Conservation (phyloP, 2,113 vertebrate genomes). For the Trematomus loennbergii region DNA sequence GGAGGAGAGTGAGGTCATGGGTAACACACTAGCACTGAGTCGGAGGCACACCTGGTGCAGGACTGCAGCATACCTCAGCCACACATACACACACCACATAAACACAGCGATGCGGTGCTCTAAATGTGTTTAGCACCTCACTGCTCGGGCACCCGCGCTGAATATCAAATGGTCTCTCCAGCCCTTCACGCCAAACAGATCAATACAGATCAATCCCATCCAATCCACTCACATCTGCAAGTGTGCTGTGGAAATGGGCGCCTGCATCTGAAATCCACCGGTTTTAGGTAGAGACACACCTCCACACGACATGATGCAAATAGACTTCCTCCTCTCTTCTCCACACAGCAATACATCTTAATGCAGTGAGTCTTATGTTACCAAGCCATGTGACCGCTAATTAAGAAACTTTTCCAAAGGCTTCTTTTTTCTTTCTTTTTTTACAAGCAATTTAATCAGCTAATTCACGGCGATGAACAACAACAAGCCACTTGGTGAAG, state of each 20-base stretch:
- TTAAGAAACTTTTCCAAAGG: constrained; percentile 29
- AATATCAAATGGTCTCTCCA: constrained; percentile 72
- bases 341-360: constrained; percentile 5
- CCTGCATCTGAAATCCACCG: constrained; percentile 33
- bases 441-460: constrained; percentile 34
- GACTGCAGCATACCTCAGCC: constrained; percentile 66
- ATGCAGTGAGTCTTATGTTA: background rate
- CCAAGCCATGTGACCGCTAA: background rate
- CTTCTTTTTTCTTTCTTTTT: background rate
- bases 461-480: constrained; percentile 38
- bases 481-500: constrained; percentile 24
- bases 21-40: constrained; percentile 38
- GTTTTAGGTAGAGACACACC: constrained; percentile 25
- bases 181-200: constrained; percentile 62
- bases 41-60: constrained; percentile 73
- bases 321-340: background rate
- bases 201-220: constrained; percentile 67
- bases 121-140: constrained; percentile 72
- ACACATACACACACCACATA: constrained; percentile 48
- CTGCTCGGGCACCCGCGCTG: constrained; percentile 55
- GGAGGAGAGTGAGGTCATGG: constrained; percentile 70
- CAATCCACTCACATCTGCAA: constrained; percentile 71
- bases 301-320: constrained; percentile 7
- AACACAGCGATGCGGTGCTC: constrained; percentile 57
- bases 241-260: constrained; percentile 36